Evolutionary conservation across 2,888 invertebrate genomes (phyloP), one percentile per base, ranked within the genome.

Genomic region (Drosophila borborema): DNA sequence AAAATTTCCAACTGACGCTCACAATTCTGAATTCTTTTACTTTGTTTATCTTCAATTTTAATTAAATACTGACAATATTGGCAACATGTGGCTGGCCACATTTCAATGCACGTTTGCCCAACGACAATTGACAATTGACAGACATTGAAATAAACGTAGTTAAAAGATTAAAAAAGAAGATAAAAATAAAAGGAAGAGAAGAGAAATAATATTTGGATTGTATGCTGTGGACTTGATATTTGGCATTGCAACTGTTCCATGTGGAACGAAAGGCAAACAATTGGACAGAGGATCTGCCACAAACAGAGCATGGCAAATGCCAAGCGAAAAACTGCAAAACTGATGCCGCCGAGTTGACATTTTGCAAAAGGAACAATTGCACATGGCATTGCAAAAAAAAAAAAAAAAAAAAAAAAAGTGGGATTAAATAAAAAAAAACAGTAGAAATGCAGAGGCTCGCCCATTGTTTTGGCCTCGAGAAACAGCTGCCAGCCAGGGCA

Each of bases 1-100:
- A 53, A 53, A 53, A 5, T 23, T 20, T 23, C 6, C n/a, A n/a
- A 14, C 49, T n/a, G 31, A 49, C 31, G 31, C 31, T 9, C 2
- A 0, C 23, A 23, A 28, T 55, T n/a, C 14, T 2, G 1, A 28
- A 41, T 23, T 5, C 38, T 54, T 54, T 51, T 36, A 3, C 2
- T 9, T 31, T 7, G 38, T 46, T 18, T 48, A 34, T 53, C 28
- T 31, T 7, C 36, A 31, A 31, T 71, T 88, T 86, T 74, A 81
- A 86, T 88, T 81, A 81, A 84, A 81, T 74, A 68, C 64, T 66
- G 81, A 67, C 78, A 74, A 72, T 49, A 63, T 68, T 63, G 76
- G 74, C 58, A 75, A 73, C 81, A 84, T 86, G 78, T 80, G 83
- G 86, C 80, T 41, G 63, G 64, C 73, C 86, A 70, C 71, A 78